These are phyloP conservation scores for Antheraea assamensis DNA, from an alignment of 2,888 invertebrate species.

Conservation along the genomic window DNA sequence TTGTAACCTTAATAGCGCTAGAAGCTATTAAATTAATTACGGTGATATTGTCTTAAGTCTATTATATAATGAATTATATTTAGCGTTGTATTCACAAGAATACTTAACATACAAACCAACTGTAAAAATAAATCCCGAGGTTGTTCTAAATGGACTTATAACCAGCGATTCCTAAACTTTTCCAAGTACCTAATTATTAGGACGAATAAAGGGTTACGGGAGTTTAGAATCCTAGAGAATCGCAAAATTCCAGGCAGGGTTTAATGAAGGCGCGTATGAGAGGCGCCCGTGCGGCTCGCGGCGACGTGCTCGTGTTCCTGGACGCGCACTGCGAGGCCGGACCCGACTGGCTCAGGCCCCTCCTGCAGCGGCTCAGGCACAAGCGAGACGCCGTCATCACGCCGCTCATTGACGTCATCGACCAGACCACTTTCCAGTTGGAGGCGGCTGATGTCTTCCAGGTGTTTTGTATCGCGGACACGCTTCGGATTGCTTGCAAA, in stretches of 20 bases:
- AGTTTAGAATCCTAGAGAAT: background rate
- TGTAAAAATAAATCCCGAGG: too few species aligned
- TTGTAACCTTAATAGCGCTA: too few species aligned
- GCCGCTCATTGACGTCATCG: conserved; percentile 97
- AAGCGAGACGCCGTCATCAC: conserved; percentile 92
- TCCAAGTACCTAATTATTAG: too few species aligned
- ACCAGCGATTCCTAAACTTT: too few species aligned
- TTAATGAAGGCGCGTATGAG: conserved; percentile 92
- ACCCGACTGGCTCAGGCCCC: conserved; percentile 92
- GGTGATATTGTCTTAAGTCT: too few species aligned
- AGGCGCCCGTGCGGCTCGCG: conserved; percentile 92
- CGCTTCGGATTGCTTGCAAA: background rate
- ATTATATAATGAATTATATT: too few species aligned
- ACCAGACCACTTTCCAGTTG: conserved; percentile 86
- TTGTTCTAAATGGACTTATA: too few species aligned
- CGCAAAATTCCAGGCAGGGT: conserved; percentile 83
- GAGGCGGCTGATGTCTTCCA: conserved; percentile 59
- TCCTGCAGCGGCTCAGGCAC: conserved; percentile 85
- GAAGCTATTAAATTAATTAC: too few species aligned
- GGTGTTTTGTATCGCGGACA: conserved; percentile 40
- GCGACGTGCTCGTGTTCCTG: conserved; percentile 92
- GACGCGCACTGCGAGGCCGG: conserved; percentile 96
- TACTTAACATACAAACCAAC: too few species aligned
- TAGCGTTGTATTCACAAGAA: too few species aligned
- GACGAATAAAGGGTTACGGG: too few species aligned